Base-by-base conservation (phyloP, 2,888 invertebrate species). In the Apamea anceps region DNA sequence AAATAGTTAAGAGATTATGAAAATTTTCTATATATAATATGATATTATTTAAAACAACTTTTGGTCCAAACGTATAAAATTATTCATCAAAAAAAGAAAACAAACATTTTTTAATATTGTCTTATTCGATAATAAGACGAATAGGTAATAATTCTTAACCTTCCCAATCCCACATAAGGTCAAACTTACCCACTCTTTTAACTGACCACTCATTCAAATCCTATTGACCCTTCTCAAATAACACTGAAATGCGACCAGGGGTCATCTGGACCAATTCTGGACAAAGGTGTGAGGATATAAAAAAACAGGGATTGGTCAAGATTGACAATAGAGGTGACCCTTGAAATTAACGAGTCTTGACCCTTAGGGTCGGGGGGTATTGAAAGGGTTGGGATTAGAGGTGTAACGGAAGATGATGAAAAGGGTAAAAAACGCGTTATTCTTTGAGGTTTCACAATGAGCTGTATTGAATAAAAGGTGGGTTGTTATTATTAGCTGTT, bases 191-290 rank as follows among this genome's bases (percentile, higher is more conserved):
- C 89, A 86, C 80, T 87, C 76, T 72, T 81, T 48, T 57, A 57
- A 89, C 86, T 93, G 93, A 93, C 93, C 92, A 90, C 86, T 92
- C 91, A 93, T 93, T 92, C 86, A 87, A 92, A 89, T 91, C 85
- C 66, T 77, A 83, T 94, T 95, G 93, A 95, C 95, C 96, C 95
- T 91, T 92, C 91, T 91, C 91, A 85, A 85, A 87, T 92, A 90
- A 92, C 94, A 90, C 82, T 91, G 94, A 89, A 96, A 96, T 90
- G 82, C 89, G 95, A 96, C 93, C 94, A 86, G 88, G 94, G 96
- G 96, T 96, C 96, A 95, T 94, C 95, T 95, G 95, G 96, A 95
- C 96, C 95, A 94, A 89, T 90, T 88, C 92, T 82, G 92, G 91
- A 95, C 94, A 96, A 95, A 93, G 92, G 93, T 93, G 85, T 92